A percentile compares a stretch with the other conserved stretches of the same genome.
Conservation (phyloP, 1,140 invertebrate species). For the Bombus ignitus region DNA sequence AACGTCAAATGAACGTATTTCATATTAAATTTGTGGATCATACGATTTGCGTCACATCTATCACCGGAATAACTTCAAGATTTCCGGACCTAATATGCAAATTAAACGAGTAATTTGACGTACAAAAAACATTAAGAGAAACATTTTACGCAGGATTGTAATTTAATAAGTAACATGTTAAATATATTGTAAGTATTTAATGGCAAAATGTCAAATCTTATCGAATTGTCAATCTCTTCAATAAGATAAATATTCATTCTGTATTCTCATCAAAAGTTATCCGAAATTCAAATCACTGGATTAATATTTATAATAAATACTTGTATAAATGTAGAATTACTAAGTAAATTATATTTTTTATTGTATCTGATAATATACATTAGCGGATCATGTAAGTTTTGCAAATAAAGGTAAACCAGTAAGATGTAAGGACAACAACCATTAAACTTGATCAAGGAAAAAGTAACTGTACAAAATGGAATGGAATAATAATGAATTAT, state of each 20-base stretch:
- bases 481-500: not conserved
- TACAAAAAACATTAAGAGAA: too few relatives aligned
- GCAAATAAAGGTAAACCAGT: slow-evolving; percentile 4
- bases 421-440: not conserved
- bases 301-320: not conserved
- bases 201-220: not conserved
- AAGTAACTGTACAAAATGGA: not conserved
- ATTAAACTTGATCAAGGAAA: not conserved
- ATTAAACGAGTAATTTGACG: too few relatives aligned
- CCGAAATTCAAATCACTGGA: too few relatives aligned
- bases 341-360: not conserved
- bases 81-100: too few relatives aligned
- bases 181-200: not conserved
- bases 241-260: not conserved
- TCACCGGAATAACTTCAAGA: not conserved
- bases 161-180: not conserved
- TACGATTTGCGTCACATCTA: not conserved
- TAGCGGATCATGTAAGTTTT: too few relatives aligned
- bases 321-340: not conserved
- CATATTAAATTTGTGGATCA: not conserved
- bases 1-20: not conserved
- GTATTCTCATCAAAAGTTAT: too few relatives aligned
- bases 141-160: too few relatives aligned
- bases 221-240: not conserved
- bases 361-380: not conserved